Evolutionary conservation across 2,888 invertebrate genomes (phyloP).

Genomic region (Psococerastis gibbosa): DNA sequence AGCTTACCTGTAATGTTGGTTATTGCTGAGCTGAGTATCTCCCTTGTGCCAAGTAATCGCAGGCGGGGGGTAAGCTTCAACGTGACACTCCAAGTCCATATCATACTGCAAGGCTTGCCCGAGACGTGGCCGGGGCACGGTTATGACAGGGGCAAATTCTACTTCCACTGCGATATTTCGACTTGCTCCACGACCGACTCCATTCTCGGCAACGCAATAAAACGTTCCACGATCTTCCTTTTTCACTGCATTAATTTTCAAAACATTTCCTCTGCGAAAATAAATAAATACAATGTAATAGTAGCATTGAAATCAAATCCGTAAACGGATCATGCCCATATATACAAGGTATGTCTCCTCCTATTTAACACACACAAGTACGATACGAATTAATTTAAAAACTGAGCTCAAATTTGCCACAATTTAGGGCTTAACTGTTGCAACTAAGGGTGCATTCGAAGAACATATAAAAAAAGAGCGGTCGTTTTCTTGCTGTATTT

Average conservation of each 20-base stretch:
- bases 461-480: no score
- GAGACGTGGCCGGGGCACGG: conserved; percentile 61
- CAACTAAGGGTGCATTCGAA: no score
- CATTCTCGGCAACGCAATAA: conserved; percentile 82
- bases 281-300: background rate
- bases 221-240: conserved; percentile 87
- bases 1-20: conserved; percentile 59
- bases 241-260: conserved; percentile 56
- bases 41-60: conserved; percentile 84
- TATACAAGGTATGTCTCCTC: no score
- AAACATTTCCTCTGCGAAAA: conserved; percentile 46
- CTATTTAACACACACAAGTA: no score
- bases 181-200: conserved; percentile 66
- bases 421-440: no score
- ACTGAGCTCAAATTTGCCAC: no score
- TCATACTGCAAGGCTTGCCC: conserved; percentile 84
- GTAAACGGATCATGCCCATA: no score
- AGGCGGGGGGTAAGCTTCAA: conserved; percentile 87
- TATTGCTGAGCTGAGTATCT: conserved; percentile 59
- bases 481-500: no score
- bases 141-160: conserved; percentile 74
- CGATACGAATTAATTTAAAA: no score
- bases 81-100: conserved; percentile 86
- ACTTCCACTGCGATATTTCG: conserved; percentile 79
- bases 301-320: no score